Base-by-base conservation (phyloP, 2,888 invertebrate genomes). In the Netelia melanura region DNA sequence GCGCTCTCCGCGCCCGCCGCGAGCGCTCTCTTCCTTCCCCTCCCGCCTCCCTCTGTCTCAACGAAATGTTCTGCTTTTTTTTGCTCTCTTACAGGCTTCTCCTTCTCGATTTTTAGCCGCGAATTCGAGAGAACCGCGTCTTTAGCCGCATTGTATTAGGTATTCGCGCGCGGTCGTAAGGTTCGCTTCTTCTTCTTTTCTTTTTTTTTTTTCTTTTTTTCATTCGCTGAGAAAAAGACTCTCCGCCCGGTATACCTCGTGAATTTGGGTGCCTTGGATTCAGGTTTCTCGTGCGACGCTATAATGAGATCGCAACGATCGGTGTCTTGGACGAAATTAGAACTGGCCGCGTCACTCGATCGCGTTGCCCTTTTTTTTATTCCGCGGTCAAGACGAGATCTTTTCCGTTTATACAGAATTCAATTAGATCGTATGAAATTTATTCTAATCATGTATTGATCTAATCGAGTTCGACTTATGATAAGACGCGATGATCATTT, bases 51-150 rank as follows among this genome's bases (percentile, higher is more conserved):
- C 30, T 65, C 61, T 76, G 65, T 65, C 71, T 67, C 67, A 67
- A 43, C 78, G 10, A 64, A 72, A 65, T 76, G 84, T 81, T 84
- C 75, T 56, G 56, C 65, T 79, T 62, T 71, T 81, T 64, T 84
- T 76, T 70, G 64, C 21, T 75, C 38, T 38, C 38, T 38, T 38
- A 38, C 38, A 38, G 38, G 38, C 64, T 71, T 65, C 10, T 21
- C 21, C 30, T 52, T 62, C 17, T 76, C 67, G 38, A 78, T 74
- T 78, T 75, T 85, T 75, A 64, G 58, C 64, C 80, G 56, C 65
- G 71, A 74, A 81, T 74, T 77, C 81, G 81, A 58, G 68, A 43
- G 77, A 81, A 84, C 68, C 74, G 38, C 38, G 56, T 64, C 68
- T 68, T 74, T 25, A 56, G 62, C 65, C 30, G 62, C 68, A 74